Conservation (phyloP, 2,797 vertebrate genomes). For the Pangasius mekongensis region DNA sequence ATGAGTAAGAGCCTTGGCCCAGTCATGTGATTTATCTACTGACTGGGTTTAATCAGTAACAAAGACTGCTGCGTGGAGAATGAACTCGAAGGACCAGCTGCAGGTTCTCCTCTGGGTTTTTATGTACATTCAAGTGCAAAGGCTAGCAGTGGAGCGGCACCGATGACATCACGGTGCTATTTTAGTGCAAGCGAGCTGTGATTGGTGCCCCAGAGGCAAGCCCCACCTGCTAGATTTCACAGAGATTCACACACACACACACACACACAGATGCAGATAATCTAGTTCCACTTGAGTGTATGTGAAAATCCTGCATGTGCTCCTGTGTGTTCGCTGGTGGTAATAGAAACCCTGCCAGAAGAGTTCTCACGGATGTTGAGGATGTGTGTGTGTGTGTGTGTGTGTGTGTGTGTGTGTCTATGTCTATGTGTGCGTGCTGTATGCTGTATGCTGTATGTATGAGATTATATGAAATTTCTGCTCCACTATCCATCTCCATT, state of each 20-base stretch:
- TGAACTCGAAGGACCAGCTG: background rate
- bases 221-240: constrained; percentile 30
- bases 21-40: constrained; percentile 7
- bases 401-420: constrained; percentile 30
- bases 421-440: constrained; percentile 12
- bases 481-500: background rate
- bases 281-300: constrained; percentile 32
- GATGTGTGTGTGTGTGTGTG: constrained; percentile 1
- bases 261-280: constrained; percentile 9
- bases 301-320: constrained; percentile 18
- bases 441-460: background rate
- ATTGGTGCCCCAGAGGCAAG: constrained; percentile 29
- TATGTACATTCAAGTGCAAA: constrained; percentile 17
- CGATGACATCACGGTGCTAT: constrained; percentile 42
- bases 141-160: constrained; percentile 25
- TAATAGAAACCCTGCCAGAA: constrained; percentile 15
- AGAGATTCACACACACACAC: background rate
- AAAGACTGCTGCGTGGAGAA: background rate
- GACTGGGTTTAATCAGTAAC: constrained; percentile 32
- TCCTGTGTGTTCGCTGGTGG: background rate
- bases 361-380: background rate
- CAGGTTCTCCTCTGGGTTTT: constrained; percentile 18
- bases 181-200: constrained; percentile 35
- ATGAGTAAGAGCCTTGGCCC: background rate
- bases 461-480: background rate